A percentile compares a stretch with the other conserved stretches of the same genome.
Evolutionary conservation across 2,113 vertebrate genomes (phyloP).

Genomic region (Machaerirhynchus nigripectus): DNA sequence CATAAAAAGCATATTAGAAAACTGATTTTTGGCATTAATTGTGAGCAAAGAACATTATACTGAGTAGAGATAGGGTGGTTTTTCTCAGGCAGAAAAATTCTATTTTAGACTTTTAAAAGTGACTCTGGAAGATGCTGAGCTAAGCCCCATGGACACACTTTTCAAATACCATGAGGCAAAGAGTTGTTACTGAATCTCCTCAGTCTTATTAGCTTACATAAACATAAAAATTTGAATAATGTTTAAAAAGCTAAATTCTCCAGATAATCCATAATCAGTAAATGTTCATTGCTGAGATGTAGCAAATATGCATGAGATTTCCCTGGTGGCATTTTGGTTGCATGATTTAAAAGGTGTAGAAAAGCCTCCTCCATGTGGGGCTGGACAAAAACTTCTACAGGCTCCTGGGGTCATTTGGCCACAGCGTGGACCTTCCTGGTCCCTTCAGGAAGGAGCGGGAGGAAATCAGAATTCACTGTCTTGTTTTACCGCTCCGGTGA

Average conservation of each 20-base stretch:
- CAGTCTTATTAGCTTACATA: constrained; percentile 74
- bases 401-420: not conserved
- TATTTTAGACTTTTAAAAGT: constrained; percentile 34
- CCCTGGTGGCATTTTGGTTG: constrained; percentile 34
- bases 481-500: constrained; percentile 15
- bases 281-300: constrained; percentile 72
- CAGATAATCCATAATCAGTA: constrained; percentile 69
- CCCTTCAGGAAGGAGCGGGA: not conserved
- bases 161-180: constrained; percentile 44
- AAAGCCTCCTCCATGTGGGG: not conserved
- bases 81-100: constrained; percentile 28
- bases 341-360: constrained; percentile 2
- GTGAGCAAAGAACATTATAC: not conserved
- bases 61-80: not conserved
- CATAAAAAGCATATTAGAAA: constrained; percentile 53
- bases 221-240: constrained; percentile 76
- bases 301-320: constrained; percentile 67
- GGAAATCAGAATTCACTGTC: constrained; percentile 30
- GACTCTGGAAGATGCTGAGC: constrained; percentile 33
- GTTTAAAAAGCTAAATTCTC: constrained; percentile 74
- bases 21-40: constrained; percentile 52
- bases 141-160: constrained; percentile 4
- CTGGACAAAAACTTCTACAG: not conserved
- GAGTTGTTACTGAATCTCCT: constrained; percentile 65
- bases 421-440: not conserved